Percentiles rank a stretch among this genome's conserved stretches.
These are phyloP conservation scores for Nyctibius bracteatus DNA, from an alignment of 2,113 vertebrate genomes.

Conservation along the genomic window DNA sequence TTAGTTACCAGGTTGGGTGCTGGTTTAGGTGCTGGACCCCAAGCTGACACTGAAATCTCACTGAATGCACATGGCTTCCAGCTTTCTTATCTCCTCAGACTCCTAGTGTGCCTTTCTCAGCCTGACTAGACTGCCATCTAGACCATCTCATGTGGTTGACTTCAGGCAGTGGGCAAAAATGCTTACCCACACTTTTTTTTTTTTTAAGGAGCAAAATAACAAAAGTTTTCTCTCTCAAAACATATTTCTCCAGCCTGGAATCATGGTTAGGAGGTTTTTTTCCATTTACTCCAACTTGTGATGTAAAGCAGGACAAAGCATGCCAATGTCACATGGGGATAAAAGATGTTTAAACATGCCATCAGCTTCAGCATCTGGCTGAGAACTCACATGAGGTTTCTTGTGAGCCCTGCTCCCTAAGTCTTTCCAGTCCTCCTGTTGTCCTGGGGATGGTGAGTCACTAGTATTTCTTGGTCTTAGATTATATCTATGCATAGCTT, in stretches of 20 bases:
- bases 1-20: not conserved
- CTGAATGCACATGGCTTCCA: not conserved
- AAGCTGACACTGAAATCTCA: not conserved
- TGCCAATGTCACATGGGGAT: not conserved
- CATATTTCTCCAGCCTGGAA: not conserved
- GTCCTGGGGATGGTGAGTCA: not conserved
- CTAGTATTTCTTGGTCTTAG: not conserved
- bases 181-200: rapidly evolving
- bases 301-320: not conserved
- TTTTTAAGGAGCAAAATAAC: not conserved
- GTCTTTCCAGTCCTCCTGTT: not conserved
- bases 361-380: not conserved
- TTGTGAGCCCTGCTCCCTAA: not conserved
- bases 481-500: not conserved
- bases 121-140: not conserved
- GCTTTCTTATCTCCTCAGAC: not conserved
- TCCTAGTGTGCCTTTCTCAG: not conserved
- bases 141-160: not conserved
- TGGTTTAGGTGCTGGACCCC: not conserved
- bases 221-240: not conserved
- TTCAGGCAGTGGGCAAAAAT: not conserved
- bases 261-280: not conserved
- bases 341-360: not conserved
- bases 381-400: not conserved
- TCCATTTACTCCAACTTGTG: not conserved